Conservation (phyloP, 2,797 vertebrate genomes). For the Monodelphis domestica region DNA sequence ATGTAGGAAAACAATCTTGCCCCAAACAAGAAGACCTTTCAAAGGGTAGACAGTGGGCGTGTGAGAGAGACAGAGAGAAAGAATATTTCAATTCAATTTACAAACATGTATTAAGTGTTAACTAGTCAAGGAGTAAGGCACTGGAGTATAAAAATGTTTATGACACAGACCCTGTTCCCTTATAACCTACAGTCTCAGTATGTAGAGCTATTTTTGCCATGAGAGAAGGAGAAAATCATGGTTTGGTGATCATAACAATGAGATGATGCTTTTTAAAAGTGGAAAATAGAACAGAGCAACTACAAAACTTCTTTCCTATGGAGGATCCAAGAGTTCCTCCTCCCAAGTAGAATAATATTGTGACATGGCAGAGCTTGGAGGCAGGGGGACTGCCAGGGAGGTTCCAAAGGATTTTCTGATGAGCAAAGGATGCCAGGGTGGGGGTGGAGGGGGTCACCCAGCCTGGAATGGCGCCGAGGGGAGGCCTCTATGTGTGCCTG, state of each 20-base stretch:
- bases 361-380: conserved; percentile 64
- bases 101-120: not conserved
- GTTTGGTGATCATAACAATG: not conserved
- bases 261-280: not conserved
- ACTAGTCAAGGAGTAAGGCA: not conserved
- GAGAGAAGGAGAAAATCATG: not conserved
- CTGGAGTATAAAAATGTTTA: not conserved
- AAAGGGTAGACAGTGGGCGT: not conserved
- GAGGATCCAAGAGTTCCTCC: not conserved
- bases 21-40: not conserved
- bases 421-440: conserved; percentile 40
- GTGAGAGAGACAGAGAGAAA: not conserved
- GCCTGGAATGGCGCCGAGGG: conserved; percentile 76
- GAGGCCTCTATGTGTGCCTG: conserved; percentile 79
- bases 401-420: conserved; percentile 65
- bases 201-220: not conserved
- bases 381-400: conserved; percentile 68
- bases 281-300: conserved; percentile 2
- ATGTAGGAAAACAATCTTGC: not conserved
- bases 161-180: not conserved
- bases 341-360: not conserved
- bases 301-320: not conserved
- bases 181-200: not conserved
- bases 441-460: conserved; percentile 60
- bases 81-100: not conserved